These are phyloP conservation scores for Oxyruncus cristatus DNA, from an alignment of 2,113 vertebrate species.

Conservation along the genomic window DNA sequence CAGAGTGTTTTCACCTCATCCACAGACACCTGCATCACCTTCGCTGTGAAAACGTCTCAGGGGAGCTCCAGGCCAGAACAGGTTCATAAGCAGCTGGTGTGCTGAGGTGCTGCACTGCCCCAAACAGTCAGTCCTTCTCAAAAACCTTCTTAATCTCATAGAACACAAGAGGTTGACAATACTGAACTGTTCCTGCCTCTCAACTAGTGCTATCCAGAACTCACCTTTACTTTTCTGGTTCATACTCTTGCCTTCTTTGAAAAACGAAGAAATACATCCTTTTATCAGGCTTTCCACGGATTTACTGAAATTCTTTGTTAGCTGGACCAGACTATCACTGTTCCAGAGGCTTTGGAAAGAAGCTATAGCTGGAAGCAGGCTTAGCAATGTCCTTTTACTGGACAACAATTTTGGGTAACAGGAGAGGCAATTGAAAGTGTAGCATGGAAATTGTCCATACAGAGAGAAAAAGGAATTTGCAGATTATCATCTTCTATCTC, in stretches of 20 bases:
- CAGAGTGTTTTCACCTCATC: background rate
- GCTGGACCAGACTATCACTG: background rate
- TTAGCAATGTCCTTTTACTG: background rate
- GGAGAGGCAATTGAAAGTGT: background rate
- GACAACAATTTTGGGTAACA: background rate
- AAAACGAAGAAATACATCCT: background rate
- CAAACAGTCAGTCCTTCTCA: background rate
- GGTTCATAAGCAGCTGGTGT: background rate
- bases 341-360: background rate
- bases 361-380: background rate
- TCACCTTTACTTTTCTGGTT: background rate
- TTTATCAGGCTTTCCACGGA: background rate
- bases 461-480: background rate
- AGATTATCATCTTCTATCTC: background rate
- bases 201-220: background rate
- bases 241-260: background rate
- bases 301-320: background rate
- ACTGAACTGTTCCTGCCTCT: background rate
- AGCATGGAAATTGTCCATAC: background rate
- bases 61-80: background rate
- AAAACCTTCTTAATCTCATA: background rate
- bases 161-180: background rate
- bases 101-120: background rate
- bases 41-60: background rate
- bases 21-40: background rate